Conservation (phyloP, 2,797 vertebrate genomes). For the Hydrocynus forskahlii region DNA sequence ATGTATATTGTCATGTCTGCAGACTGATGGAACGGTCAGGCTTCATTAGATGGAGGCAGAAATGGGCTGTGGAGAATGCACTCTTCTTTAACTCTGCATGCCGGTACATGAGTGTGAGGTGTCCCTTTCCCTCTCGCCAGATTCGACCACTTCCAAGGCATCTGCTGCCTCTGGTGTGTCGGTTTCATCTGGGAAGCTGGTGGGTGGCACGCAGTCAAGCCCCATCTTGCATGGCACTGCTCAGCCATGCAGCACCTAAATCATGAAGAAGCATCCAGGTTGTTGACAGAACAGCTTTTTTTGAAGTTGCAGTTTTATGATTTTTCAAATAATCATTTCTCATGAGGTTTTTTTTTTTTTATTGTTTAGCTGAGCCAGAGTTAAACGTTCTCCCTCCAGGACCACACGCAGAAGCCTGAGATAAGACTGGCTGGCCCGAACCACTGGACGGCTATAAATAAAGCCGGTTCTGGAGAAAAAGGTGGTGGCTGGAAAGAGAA, state of each 20-base stretch:
- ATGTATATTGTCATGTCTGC: background rate
- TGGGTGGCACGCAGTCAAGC: slow-evolving; percentile 15
- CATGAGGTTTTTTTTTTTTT: background rate
- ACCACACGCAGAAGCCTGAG: slow-evolving; percentile 21
- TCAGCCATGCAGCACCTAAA: slow-evolving; percentile 8
- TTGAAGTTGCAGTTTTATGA: slow-evolving; percentile 9
- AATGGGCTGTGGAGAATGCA: slow-evolving; percentile 42
- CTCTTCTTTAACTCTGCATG: slow-evolving; percentile 27
- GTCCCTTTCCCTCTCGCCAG: slow-evolving; percentile 3
- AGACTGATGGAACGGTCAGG: slow-evolving; percentile 22
- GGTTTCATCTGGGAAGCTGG: background rate
- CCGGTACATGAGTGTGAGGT: slow-evolving; percentile 44
- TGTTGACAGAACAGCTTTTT: slow-evolving; percentile 13
- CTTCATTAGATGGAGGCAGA: slow-evolving; percentile 30
- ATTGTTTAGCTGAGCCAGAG: slow-evolving; percentile 2
- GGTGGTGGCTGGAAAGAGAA: slow-evolving; percentile 19
- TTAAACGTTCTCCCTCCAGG: background rate
- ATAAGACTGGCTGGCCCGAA: background rate
- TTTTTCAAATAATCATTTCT: background rate
- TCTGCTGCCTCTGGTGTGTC: background rate
- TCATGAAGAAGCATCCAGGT: background rate
- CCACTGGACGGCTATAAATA: slow-evolving; percentile 12
- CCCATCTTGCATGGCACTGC: background rate
- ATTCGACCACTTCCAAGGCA: background rate
- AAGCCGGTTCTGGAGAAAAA: slow-evolving; percentile 34